Conservation (phyloP, 2,113 vertebrate genomes). For the Anarhynchus alexandrinus region DNA sequence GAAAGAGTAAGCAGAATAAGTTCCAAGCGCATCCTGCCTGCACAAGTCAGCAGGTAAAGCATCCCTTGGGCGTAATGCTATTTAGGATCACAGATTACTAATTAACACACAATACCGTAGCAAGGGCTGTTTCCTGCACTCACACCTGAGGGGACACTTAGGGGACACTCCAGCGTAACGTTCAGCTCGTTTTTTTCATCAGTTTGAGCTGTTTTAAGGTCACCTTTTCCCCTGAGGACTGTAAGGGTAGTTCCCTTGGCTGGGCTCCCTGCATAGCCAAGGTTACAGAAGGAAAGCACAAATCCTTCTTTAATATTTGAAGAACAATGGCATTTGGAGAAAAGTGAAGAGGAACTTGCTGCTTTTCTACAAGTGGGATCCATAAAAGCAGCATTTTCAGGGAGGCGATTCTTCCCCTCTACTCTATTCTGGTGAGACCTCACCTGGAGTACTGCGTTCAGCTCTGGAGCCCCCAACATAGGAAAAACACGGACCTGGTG, state of each 20-base stretch:
- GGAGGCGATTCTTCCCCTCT: too few relatives aligned
- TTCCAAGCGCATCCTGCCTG: background rate
- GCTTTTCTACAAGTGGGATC: background rate
- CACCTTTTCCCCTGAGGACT: background rate
- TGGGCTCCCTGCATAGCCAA: background rate
- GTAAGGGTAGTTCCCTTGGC: background rate
- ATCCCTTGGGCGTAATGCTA: background rate
- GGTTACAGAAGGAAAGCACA: background rate
- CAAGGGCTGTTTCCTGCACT: background rate
- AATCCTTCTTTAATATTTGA: background rate
- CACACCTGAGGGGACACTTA: conserved; percentile 2
- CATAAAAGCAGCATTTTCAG: background rate
- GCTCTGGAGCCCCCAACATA: too few relatives aligned
- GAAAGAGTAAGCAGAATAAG: background rate
- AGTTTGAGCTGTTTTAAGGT: background rate
- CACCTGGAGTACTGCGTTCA: too few relatives aligned
- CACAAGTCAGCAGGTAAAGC: background rate
- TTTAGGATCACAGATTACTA: background rate
- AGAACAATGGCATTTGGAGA: background rate
- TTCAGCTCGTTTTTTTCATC: background rate
- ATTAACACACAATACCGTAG: background rate
- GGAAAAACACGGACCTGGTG: too few relatives aligned
- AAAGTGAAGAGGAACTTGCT: background rate
- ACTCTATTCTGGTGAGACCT: too few relatives aligned
- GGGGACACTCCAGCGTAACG: background rate